A percentile compares a stretch with the other conserved stretches of the same genome.
These are phyloP conservation scores for Meta bourneti DNA, from an alignment of 2,888 invertebrate genomes.

Conservation along the genomic window DNA sequence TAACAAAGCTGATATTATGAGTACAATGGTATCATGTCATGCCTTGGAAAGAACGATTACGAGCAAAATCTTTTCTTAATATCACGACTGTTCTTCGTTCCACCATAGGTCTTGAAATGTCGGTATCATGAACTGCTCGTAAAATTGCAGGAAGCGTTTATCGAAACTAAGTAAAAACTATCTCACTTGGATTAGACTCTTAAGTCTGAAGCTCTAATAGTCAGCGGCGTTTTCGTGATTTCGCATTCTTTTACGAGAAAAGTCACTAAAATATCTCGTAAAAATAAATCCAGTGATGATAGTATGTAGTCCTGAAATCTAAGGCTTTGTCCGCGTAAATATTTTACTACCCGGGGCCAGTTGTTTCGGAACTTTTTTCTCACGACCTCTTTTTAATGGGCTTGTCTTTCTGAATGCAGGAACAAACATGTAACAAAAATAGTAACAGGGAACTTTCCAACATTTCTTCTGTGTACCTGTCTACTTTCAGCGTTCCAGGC, in stretches of 20 bases:
- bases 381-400: constrained; percentile 3
- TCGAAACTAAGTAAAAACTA: constrained; percentile 8
- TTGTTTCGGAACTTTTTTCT: constrained; percentile 3
- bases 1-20: too few species aligned
- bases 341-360: constrained; percentile 12
- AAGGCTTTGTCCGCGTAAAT: constrained; percentile 2
- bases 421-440: background rate
- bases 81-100: background rate
- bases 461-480: background rate
- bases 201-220: background rate
- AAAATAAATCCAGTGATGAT: constrained; percentile 18
- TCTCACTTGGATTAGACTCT: background rate
- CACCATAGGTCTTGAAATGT: background rate
- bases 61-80: too few species aligned
- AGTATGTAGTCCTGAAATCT: constrained; percentile 14
- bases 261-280: constrained; percentile 10
- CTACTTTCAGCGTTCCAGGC: background rate
- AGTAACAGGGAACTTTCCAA: background rate
- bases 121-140: background rate
- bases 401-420: background rate
- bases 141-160: constrained; percentile 4
- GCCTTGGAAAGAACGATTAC: too few species aligned
- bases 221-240: background rate
- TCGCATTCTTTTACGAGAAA: constrained; percentile 4
- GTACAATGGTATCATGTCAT: too few species aligned